Percentiles rank a stretch among this genome's conserved stretches.
phyloP scores from a whole-genome alignment of 1,140 invertebrate genomes.

The Caenorhabditis latens region DNA sequence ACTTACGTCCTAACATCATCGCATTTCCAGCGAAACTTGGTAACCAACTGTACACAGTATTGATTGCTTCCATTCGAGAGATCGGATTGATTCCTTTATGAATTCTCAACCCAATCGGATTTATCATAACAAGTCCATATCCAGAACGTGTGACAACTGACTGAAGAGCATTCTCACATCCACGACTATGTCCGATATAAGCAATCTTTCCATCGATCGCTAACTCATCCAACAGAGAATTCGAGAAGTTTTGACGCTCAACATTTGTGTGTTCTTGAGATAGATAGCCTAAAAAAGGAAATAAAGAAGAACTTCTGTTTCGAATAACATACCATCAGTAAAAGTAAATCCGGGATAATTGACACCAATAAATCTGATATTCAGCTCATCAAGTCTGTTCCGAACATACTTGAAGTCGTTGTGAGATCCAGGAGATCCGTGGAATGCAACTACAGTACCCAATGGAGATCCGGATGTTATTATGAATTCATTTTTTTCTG shows the following conservation, averaged over 20 bases:
- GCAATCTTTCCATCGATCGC: background rate
- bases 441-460: slow-evolving; percentile 27
- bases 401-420: slow-evolving; percentile 57
- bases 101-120: slow-evolving; percentile 60
- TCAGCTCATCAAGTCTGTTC: background rate
- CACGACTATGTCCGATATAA: slow-evolving; percentile 57
- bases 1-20: background rate
- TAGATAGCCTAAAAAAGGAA: background rate
- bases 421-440: slow-evolving; percentile 59
- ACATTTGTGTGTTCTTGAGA: background rate
- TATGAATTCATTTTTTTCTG: too few species aligned
- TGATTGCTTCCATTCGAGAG: slow-evolving; percentile 43
- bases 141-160: background rate
- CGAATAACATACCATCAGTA: slow-evolving; percentile 12
- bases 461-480: slow-evolving; percentile 6
- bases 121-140: slow-evolving; percentile 53
- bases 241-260: slow-evolving; percentile 40
- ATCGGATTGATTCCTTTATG: slow-evolving; percentile 61
- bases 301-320: too few species aligned
- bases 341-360: slow-evolving; percentile 57
- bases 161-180: slow-evolving; percentile 62
- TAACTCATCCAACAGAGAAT: background rate
- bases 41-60: background rate
- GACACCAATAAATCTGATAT: slow-evolving; percentile 40
- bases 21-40: background rate